These are phyloP conservation scores for Salvelinus alpinus DNA, from an alignment of 2,113 vertebrate genomes.

Conservation along the genomic window DNA sequence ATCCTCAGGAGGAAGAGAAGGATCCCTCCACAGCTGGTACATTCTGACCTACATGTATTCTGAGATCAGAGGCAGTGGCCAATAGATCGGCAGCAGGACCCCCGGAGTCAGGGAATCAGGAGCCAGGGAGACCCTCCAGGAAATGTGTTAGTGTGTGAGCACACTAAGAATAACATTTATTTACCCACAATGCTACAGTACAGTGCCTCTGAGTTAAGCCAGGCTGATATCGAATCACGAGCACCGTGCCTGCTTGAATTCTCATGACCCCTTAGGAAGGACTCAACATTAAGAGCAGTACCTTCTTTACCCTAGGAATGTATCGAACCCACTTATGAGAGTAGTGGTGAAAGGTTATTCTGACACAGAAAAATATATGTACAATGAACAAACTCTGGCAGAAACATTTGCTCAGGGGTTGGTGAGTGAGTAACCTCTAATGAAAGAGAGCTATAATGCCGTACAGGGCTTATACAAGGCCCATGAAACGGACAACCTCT, in stretches of 20 bases:
- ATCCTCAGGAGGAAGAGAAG: not conserved
- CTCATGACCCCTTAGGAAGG: not conserved
- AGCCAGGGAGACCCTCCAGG: not conserved
- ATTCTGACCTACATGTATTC: constrained; percentile 31
- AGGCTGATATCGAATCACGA: too few relatives aligned
- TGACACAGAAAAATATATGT: not conserved
- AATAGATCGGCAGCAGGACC: not conserved
- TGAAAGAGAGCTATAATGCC: not conserved
- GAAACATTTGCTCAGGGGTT: too few relatives aligned
- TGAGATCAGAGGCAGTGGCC: not conserved
- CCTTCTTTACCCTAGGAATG: not conserved
- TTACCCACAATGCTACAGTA: not conserved
- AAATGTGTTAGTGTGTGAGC: constrained; percentile 24
- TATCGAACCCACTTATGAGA: not conserved
- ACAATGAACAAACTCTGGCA: not conserved
- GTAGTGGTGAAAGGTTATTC: not conserved
- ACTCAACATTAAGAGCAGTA: not conserved
- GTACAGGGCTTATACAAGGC: too few relatives aligned
- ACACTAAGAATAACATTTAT: constrained; percentile 4
- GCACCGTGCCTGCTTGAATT: not conserved
- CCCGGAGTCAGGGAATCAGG: not conserved
- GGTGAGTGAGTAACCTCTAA: not conserved
- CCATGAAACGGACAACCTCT: not conserved
- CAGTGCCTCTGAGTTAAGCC: too few relatives aligned
- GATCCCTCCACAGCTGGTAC: constrained; percentile 51